Evolutionary conservation across 2,113 vertebrate species (phyloP).

Genomic region (Macaca fascicularis): DNA sequence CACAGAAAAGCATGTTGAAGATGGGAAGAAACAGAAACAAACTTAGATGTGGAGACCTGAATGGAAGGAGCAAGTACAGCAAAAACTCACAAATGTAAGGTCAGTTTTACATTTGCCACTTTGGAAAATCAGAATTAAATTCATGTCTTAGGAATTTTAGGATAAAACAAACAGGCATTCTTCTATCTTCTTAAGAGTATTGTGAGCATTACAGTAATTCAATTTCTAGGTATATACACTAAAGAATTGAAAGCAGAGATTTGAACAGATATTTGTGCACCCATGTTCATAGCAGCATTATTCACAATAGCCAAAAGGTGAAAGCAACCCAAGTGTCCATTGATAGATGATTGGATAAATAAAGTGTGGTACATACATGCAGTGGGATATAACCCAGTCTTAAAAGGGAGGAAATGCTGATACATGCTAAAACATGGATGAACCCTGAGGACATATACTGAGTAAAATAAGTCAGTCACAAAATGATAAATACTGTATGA

Average conservation of each 20-base stretch:
- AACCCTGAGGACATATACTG: background rate
- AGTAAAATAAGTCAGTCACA: background rate
- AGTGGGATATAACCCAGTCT: background rate
- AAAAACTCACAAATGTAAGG: background rate
- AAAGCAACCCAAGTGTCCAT: background rate
- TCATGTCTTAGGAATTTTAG: background rate
- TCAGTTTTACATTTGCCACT: background rate
- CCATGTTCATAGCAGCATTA: background rate
- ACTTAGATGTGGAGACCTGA: background rate
- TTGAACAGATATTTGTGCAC: background rate
- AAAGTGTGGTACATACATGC: background rate
- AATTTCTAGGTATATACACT: background rate
- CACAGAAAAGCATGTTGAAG: background rate
- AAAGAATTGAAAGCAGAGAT: background rate
- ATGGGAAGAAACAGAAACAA: background rate
- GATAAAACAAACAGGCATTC: background rate
- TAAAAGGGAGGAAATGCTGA: background rate
- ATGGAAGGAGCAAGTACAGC: background rate
- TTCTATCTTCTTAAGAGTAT: background rate
- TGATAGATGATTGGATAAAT: background rate
- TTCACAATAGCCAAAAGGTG: background rate
- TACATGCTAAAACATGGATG: background rate
- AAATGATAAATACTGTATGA: background rate
- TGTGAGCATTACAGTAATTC: background rate
- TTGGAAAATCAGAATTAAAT: constrained; percentile 25